These are phyloP conservation scores for Halcyon senegalensis DNA, from an alignment of 2,113 vertebrate genomes.

Conservation along the genomic window DNA sequence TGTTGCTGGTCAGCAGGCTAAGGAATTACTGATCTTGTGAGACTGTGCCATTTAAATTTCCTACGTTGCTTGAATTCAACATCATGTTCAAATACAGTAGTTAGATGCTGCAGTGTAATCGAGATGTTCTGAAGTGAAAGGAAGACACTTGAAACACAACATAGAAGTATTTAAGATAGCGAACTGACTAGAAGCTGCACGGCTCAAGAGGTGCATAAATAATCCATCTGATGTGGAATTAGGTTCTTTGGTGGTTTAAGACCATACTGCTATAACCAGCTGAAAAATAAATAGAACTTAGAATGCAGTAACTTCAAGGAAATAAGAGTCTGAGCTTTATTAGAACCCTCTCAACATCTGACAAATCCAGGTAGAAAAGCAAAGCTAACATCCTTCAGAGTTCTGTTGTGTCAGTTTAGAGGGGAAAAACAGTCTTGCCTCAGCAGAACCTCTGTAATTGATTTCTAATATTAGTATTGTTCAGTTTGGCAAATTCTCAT, in stretches of 20 bases:
- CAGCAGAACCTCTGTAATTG: background rate
- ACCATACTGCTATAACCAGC: background rate
- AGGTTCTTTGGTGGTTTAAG: background rate
- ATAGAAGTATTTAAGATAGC: background rate
- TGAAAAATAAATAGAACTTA: background rate
- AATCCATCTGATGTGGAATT: background rate
- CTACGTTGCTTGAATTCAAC: background rate
- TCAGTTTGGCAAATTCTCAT: background rate
- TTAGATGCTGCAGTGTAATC: background rate
- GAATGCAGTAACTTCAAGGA: background rate
- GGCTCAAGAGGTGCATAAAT: background rate
- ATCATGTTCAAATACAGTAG: background rate
- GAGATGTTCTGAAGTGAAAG: background rate
- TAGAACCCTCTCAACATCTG: background rate
- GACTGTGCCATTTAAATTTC: background rate
- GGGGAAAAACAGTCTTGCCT: background rate
- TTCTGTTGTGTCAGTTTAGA: background rate
- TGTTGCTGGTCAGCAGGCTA: background rate
- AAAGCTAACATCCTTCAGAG: background rate
- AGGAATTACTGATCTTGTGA: background rate
- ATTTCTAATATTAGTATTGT: background rate
- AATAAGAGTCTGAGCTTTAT: background rate
- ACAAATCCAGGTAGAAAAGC: background rate
- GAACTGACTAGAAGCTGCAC: background rate
- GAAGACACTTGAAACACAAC: background rate